Conservation (phyloP, 1,140 invertebrate genomes). For the Drosophila chauvacae region DNA sequence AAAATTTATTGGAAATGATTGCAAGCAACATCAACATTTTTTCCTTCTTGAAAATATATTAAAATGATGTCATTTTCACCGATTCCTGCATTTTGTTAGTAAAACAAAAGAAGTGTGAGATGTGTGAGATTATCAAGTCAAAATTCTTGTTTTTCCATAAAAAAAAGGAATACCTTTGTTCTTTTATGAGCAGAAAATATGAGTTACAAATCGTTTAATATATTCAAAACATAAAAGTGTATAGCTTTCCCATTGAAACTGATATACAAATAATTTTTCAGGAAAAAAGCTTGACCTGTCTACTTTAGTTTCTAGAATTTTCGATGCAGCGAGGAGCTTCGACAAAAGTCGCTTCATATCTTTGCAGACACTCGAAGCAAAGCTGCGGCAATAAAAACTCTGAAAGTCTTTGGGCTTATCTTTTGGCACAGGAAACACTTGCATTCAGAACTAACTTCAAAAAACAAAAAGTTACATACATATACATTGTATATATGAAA, state of each 20-base stretch:
- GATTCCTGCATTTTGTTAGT: background rate
- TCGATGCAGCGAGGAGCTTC: slow-evolving; percentile 4
- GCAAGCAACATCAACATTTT: too few relatives aligned
- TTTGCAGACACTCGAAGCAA: slow-evolving; percentile 5
- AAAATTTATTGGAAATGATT: background rate
- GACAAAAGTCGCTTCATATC: background rate
- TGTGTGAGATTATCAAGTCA: background rate
- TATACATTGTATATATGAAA: too few relatives aligned
- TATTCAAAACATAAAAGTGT: background rate
- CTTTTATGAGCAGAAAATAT: background rate
- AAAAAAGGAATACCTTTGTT: too few relatives aligned
- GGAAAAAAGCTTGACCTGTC: background rate
- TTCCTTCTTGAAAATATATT: background rate
- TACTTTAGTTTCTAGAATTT: slow-evolving; percentile 1
- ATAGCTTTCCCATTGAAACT: too few relatives aligned
- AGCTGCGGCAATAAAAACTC: background rate
- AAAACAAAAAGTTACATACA: background rate
- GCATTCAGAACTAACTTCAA: background rate
- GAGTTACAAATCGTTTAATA: background rate
- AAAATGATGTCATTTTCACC: background rate
- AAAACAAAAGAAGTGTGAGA: background rate
- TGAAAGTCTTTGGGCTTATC: background rate
- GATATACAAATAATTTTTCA: too few relatives aligned
- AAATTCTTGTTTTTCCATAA: background rate
- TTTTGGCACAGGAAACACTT: background rate